phyloP scores from a whole-genome alignment of 1,140 invertebrate genomes.

The Bombus turneri region DNA sequence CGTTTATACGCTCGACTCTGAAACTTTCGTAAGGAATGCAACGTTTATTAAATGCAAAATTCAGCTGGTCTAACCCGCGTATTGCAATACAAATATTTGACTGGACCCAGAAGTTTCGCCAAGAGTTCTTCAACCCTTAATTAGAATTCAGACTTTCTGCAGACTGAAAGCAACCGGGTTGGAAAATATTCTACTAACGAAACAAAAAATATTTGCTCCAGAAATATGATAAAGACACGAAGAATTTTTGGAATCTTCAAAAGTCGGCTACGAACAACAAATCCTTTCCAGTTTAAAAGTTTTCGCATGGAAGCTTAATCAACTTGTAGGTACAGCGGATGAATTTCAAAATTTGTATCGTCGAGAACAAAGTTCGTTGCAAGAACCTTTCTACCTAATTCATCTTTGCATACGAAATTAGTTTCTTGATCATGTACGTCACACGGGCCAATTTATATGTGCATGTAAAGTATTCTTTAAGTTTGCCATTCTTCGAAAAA shows the following conservation, averaged over 20 bases:
- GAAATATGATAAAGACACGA: neutral
- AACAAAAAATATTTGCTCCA: neutral
- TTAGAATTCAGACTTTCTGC: constrained; percentile 4
- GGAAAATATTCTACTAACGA: neutral
- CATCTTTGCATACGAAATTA: neutral
- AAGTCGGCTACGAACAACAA: neutral
- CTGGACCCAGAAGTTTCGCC: neutral
- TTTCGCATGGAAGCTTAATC: neutral
- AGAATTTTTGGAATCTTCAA: neutral
- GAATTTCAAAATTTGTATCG: neutral
- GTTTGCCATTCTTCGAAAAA: neutral
- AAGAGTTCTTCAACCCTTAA: neutral
- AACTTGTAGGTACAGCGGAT: neutral
- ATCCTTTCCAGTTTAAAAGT: neutral
- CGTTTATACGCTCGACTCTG: neutral
- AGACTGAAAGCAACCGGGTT: neutral
- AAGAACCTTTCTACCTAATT: neutral
- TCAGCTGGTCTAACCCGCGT: neutral
- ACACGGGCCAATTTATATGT: neutral
- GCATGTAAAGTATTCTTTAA: neutral
- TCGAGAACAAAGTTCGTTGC: neutral
- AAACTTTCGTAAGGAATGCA: neutral
- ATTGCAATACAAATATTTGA: neutral
- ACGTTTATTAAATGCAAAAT: constrained; percentile 2
- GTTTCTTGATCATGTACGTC: neutral